Evolutionary conservation across 2,888 invertebrate species (phyloP).

Genomic region (Plagodis pulveraria): DNA sequence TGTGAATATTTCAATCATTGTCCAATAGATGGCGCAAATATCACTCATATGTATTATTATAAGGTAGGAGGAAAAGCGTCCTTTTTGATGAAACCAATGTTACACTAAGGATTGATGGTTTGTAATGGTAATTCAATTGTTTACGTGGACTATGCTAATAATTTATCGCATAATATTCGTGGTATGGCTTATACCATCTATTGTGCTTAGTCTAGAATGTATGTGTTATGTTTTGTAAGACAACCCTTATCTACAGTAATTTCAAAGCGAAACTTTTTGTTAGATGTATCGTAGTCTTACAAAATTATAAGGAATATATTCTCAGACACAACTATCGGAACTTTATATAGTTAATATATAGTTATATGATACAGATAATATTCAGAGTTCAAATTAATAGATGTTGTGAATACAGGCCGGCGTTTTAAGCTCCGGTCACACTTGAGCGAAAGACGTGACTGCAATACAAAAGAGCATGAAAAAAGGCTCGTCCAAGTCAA

Average conservation of each 20-base stretch:
- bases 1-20: too few relatives aligned
- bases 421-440: neutral
- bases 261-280: neutral
- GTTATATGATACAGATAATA: constrained; percentile 6
- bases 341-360: constrained; percentile 4
- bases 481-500: too few relatives aligned
- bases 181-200: neutral
- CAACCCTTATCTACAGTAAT: neutral
- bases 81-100: too few relatives aligned
- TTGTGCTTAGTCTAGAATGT: neutral
- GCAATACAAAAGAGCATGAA: neutral
- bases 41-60: too few relatives aligned
- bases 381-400: constrained; percentile 15
- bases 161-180: too few relatives aligned
- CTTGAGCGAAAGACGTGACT: neutral
- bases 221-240: neutral
- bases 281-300: neutral
- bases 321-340: neutral
- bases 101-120: too few relatives aligned
- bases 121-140: too few relatives aligned
- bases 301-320: neutral
- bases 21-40: too few relatives aligned
- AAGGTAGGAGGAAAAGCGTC: too few relatives aligned
- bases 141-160: too few relatives aligned
- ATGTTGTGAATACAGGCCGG: constrained; percentile 10